Base-by-base conservation (phyloP, 2,888 invertebrate genomes). In the Drosophila conformis region DNA sequence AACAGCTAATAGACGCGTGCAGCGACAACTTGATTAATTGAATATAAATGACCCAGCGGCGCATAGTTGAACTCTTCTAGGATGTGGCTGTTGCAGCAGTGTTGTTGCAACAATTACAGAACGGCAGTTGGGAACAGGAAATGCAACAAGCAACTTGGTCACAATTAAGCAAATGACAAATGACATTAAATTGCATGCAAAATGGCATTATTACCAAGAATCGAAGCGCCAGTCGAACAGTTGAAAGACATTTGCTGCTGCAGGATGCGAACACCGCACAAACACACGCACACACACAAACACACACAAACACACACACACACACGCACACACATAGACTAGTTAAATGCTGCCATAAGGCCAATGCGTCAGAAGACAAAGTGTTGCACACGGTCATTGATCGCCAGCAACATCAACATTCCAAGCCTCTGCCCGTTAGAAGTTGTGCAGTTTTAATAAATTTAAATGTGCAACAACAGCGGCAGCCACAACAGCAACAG, bases 11-110 rank as follows among this genome's bases (percentile, higher is more conserved):
- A 89, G 90, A 89, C 86, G 86, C 85, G 79, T 72, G 76, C 86
- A 86, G 86, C 90, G 90, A 86, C 86, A 88, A 90, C 86, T 80
- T 86, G 86, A 86, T 87, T 89, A 89, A 87, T 89, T 89, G 89
- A 89, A 89, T 78, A 77, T 76, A 88, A 87, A 87, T 90, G 89
- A 70, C 81, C 81, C 71, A 76, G 73, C 74, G 74, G 75, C 71
- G 36, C 8, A 61, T 49, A 52, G 52, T 38, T 60, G 40, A 51
- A 51, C 63, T 27, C 21, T 21, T 2, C 11, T 11, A 3, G 56
- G 59, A 67, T 59, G 75, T 62, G 27, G 40, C 53, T 21, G 36
- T 33, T 8, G 38, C 25, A 31, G 31, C 63, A 29, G 21, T 89
- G 85, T 73, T 73, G 63, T 67, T 63, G 69, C 77, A 66, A 84